Evolutionary conservation across 2,797 vertebrate species (phyloP), one percentile per base, ranked within the genome.

Genomic region (Gymnoscopelus braueri): DNA sequence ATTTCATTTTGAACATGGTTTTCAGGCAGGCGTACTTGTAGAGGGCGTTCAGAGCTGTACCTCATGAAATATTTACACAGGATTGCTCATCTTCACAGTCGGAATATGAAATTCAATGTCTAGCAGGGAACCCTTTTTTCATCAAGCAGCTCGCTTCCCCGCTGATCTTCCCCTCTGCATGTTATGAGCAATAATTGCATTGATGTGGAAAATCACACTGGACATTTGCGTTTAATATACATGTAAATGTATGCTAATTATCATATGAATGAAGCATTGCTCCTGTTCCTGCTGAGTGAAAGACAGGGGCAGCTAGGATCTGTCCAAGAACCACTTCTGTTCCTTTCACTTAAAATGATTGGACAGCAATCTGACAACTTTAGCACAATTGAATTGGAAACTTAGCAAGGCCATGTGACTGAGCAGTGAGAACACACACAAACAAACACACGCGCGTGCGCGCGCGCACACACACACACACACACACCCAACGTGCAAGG

Each of bases 51-150:
- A 1, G 67, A 67, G 72, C 76, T 62, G 14, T 13, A 74, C 29
- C 60, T 83, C 72, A 84, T 91, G 74, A 89, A 89, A 88, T 88
- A 88, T 88, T 89, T 75, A 91, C 72, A 77, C 19, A 35, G 12
- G 47, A 53, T 78, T 70, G 74, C 80, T 80, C 80, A 72, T 82
- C 72, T 66, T 72, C 68, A 60, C 62, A 56, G 47, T 52, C 1
- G 3, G 48, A 62, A 51, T 53, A 47, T 48, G 68, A 64, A 70
- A 79, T 74, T 52, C 59, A 60, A 15, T 2, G 11, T 72, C 63
- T 14, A 65, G 49, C 59, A 50, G 10, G 23, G 55, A 44, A 70
- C 15, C 69, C 60, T 2, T 66, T 52, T 61, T 39, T 24, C 48
- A 39, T 26, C 10, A 59, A 5, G 19, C 6, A 32, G 53, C 53